phyloP scores from a whole-genome alignment of 2,888 invertebrate species.

The Macaria liturata region DNA sequence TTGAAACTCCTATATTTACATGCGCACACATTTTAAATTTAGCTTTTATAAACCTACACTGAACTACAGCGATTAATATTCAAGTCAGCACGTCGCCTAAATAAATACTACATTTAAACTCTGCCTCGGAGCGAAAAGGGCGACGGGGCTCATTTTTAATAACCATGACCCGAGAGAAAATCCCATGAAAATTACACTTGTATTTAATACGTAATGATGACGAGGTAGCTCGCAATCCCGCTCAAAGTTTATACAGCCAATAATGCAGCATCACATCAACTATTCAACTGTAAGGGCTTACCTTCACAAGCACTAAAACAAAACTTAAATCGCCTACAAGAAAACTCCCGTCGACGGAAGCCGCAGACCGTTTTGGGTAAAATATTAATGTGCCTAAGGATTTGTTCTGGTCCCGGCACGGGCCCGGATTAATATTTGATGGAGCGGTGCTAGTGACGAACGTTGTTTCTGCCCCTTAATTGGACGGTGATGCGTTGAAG shows the following conservation, averaged over 20 bases:
- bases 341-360: slow-evolving; percentile 63
- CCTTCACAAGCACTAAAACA: slow-evolving; percentile 60
- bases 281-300: slow-evolving; percentile 54
- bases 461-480: slow-evolving; percentile 72
- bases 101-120: slow-evolving; percentile 12
- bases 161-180: slow-evolving; percentile 16
- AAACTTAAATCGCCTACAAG: slow-evolving; percentile 70
- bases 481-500: slow-evolving; percentile 59
- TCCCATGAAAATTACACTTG: slow-evolving; percentile 19
- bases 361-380: slow-evolving; percentile 76
- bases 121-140: slow-evolving; percentile 1
- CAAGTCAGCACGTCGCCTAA: slow-evolving; percentile 1
- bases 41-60: too few relatives aligned
- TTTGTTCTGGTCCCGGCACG: slow-evolving; percentile 61
- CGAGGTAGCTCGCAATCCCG: slow-evolving; percentile 22
- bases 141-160: slow-evolving; percentile 16
- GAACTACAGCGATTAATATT: slow-evolving; percentile 6
- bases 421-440: slow-evolving; percentile 72
- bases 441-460: slow-evolving; percentile 59
- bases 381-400: slow-evolving; percentile 76
- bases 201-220: slow-evolving; percentile 29
- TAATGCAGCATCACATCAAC: slow-evolving; percentile 56
- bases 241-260: slow-evolving; percentile 37
- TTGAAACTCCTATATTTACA: too few relatives aligned
- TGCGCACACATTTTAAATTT: too few relatives aligned